phyloP scores from a whole-genome alignment of 2,113 vertebrate genomes.

The Clarias magur region DNA sequence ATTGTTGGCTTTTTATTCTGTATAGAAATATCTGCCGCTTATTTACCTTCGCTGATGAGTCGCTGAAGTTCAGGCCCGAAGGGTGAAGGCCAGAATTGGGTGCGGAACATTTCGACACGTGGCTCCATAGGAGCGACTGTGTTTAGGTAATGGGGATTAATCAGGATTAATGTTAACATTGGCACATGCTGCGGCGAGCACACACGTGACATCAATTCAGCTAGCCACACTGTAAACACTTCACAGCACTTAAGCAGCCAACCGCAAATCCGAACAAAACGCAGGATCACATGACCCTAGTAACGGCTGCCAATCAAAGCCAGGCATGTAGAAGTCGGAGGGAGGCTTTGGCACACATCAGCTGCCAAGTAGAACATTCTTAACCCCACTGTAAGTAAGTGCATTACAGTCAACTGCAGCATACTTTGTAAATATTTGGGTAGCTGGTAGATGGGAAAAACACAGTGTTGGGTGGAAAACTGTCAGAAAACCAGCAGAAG shows the following conservation, averaged over 20 bases:
- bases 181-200: slow-evolving; percentile 61
- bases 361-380: background rate
- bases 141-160: slow-evolving; percentile 72
- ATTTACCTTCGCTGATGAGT: slow-evolving; percentile 80
- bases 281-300: slow-evolving; percentile 30
- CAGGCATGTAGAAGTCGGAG: slow-evolving; percentile 6
- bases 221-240: slow-evolving; percentile 29
- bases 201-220: slow-evolving; percentile 43
- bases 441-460: slow-evolving; percentile 11
- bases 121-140: slow-evolving; percentile 32
- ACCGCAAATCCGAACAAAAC: slow-evolving; percentile 22
- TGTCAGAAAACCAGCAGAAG: background rate
- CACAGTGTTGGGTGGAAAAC: background rate
- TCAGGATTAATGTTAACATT: slow-evolving; percentile 72
- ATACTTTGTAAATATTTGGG: slow-evolving; percentile 37
- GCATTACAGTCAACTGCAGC: slow-evolving; percentile 30
- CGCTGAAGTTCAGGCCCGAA: slow-evolving; percentile 3
- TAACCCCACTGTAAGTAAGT: background rate
- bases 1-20: slow-evolving; percentile 18
- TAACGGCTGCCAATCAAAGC: slow-evolving; percentile 37
- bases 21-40: slow-evolving; percentile 62
- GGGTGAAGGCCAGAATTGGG: slow-evolving; percentile 45
- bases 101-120: slow-evolving; percentile 60
- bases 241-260: slow-evolving; percentile 23
- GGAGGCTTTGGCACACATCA: slow-evolving; percentile 1